These are phyloP conservation scores for Amphipyra tragopoginis DNA, from an alignment of 2,888 invertebrate species.

Conservation along the genomic window DNA sequence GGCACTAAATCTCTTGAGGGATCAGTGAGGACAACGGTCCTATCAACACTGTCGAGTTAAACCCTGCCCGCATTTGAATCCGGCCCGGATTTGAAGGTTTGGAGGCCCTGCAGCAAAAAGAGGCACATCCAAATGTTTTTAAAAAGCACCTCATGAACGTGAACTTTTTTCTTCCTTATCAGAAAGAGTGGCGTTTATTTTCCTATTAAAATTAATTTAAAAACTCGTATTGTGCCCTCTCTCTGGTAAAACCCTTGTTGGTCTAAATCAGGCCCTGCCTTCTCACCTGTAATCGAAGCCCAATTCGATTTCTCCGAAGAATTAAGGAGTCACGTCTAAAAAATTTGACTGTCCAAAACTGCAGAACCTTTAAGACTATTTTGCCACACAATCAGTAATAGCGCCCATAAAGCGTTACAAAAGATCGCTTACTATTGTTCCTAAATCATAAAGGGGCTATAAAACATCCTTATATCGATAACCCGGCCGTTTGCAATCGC, in stretches of 20 bases:
- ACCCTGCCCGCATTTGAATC: constrained; percentile 55
- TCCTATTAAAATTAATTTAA: too few relatives aligned
- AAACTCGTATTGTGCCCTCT: too few relatives aligned
- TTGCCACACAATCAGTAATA: constrained; percentile 62
- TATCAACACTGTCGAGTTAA: constrained; percentile 68
- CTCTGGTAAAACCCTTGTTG: too few relatives aligned
- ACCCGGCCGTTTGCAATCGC: constrained; percentile 76
- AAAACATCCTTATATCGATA: constrained; percentile 78
- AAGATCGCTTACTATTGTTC: constrained; percentile 81
- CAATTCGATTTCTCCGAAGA: constrained; percentile 57
- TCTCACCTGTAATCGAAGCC: constrained; percentile 47
- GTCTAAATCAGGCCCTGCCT: too few relatives aligned
- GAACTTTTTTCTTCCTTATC: too few relatives aligned
- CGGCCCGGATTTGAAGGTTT: too few relatives aligned
- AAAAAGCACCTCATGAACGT: too few relatives aligned
- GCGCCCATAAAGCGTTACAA: constrained; percentile 69
- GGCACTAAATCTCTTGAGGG: constrained; percentile 67
- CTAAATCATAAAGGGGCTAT: constrained; percentile 79
- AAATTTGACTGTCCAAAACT: constrained; percentile 58
- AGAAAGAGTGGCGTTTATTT: too few relatives aligned
- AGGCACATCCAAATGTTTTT: too few relatives aligned
- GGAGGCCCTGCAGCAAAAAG: too few relatives aligned
- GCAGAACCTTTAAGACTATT: constrained; percentile 58
- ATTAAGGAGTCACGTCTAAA: constrained; percentile 52
- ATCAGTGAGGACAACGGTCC: constrained; percentile 63